Evolutionary conservation across 2,888 invertebrate species (phyloP).

Genomic region (Chloromyia formosa): DNA sequence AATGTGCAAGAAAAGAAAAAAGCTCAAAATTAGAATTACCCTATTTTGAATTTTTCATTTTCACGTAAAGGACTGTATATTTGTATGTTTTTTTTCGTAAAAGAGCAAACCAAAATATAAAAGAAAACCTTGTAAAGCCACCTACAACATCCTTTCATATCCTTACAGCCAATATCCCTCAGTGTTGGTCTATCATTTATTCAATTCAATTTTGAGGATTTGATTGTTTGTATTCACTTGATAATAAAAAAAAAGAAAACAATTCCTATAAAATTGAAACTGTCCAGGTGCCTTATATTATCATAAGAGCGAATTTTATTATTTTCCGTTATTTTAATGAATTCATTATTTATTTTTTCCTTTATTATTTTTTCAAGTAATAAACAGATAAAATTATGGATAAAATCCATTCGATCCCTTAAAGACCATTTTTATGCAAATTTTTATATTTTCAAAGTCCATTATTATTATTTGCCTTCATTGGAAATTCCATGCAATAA

Average conservation of each 20-base stretch:
- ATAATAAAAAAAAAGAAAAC: constrained; percentile 14
- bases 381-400: constrained; percentile 29
- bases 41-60: constrained; percentile 3
- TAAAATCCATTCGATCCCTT: constrained; percentile 47
- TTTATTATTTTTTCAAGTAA: too few species aligned
- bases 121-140: background rate
- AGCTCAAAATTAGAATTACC: constrained; percentile 57
- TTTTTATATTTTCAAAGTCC: constrained; percentile 14
- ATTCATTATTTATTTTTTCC: too few species aligned
- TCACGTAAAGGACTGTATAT: too few species aligned
- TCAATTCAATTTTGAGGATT: constrained; percentile 48
- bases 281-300: constrained; percentile 24
- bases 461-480: constrained; percentile 27
- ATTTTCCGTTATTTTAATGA: constrained; percentile 9
- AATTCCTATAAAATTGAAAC: constrained; percentile 15
- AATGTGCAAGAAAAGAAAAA: constrained; percentile 64
- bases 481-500: background rate
- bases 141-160: constrained; percentile 28
- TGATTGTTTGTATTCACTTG: constrained; percentile 44
- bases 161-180: constrained; percentile 61
- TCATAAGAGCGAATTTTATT: constrained; percentile 11
- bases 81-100: constrained; percentile 15
- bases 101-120: constrained; percentile 17
- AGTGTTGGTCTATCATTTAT: constrained; percentile 64
- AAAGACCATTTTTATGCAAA: constrained; percentile 36